Conservation (phyloP, 1,140 invertebrate species). For the Ctenoplectra terminalis region DNA sequence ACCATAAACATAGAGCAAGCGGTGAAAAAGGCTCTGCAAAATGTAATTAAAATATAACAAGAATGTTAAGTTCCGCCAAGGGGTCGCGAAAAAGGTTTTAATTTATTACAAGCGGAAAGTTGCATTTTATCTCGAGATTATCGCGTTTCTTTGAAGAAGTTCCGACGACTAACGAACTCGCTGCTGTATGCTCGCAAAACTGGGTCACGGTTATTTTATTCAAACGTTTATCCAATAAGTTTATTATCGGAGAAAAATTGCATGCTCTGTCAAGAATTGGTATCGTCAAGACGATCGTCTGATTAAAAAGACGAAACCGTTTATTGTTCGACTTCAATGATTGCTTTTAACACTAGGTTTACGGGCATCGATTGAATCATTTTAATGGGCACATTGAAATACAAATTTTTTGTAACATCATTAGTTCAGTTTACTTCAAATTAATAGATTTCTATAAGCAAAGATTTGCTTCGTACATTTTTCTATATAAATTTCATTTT, state of each 20-base stretch:
- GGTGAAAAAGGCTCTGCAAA: neutral
- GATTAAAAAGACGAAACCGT: neutral
- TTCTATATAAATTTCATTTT: too few species aligned
- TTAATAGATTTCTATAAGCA: too few species aligned
- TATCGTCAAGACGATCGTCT: neutral
- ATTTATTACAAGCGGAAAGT: conserved; percentile 23
- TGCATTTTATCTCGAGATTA: conserved; percentile 40
- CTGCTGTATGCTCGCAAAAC: neutral
- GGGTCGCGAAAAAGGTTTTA: neutral
- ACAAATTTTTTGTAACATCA: too few species aligned
- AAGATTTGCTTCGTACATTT: too few species aligned
- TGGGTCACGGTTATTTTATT: conserved; percentile 8
- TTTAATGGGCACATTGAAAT: too few species aligned
- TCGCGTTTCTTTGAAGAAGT: conserved; percentile 25
- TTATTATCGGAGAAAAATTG: neutral
- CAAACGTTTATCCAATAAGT: neutral
- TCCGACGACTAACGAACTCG: conserved; percentile 19
- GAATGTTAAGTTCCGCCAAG: conserved; percentile 3
- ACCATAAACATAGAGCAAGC: too few species aligned
- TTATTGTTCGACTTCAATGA: neutral
- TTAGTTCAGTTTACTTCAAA: too few species aligned
- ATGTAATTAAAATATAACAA: neutral
- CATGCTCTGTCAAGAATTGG: neutral
- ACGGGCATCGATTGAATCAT: too few species aligned
- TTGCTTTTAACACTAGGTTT: too few species aligned